These are phyloP conservation scores for Pyrocoelia pectoralis DNA, from an alignment of 2,888 invertebrate species.

Conservation along the genomic window DNA sequence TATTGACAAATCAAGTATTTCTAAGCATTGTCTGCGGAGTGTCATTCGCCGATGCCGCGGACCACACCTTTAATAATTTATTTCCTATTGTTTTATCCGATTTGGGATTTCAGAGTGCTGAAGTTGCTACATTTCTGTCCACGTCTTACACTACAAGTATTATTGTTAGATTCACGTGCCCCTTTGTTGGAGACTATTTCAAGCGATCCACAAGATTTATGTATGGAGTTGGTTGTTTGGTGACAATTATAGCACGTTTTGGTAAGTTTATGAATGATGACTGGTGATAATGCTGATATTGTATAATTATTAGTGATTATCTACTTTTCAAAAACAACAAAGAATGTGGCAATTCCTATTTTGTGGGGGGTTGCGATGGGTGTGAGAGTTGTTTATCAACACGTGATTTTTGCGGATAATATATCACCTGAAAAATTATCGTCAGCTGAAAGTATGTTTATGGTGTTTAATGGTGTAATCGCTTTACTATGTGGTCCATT, in stretches of 20 bases:
- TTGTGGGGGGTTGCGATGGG: slow-evolving; percentile 73
- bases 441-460: slow-evolving; percentile 73
- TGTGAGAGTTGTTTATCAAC: slow-evolving; percentile 71
- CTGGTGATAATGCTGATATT: not conserved
- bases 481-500: slow-evolving; percentile 67
- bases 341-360: slow-evolving; percentile 61
- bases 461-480: slow-evolving; percentile 70
- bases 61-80: slow-evolving; percentile 71
- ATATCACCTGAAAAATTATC: slow-evolving; percentile 71
- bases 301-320: not conserved
- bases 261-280: slow-evolving; percentile 61
- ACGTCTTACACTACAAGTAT: slow-evolving; percentile 63
- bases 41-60: slow-evolving; percentile 71
- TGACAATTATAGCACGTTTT: slow-evolving; percentile 67
- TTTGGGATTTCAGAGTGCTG: slow-evolving; percentile 63
- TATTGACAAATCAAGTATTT: slow-evolving; percentile 70
- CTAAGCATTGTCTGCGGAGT: slow-evolving; percentile 71
- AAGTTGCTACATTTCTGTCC: slow-evolving; percentile 70
- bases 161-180: slow-evolving; percentile 67
- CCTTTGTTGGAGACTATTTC: slow-evolving; percentile 70
- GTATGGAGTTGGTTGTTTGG: slow-evolving; percentile 67
- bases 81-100: slow-evolving; percentile 67
- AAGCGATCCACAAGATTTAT: slow-evolving; percentile 67
- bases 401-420: slow-evolving; percentile 71
- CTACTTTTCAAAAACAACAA: slow-evolving; percentile 32